phyloP scores from a whole-genome alignment of 2,888 invertebrate species.

The Crossocerus cetratus region DNA sequence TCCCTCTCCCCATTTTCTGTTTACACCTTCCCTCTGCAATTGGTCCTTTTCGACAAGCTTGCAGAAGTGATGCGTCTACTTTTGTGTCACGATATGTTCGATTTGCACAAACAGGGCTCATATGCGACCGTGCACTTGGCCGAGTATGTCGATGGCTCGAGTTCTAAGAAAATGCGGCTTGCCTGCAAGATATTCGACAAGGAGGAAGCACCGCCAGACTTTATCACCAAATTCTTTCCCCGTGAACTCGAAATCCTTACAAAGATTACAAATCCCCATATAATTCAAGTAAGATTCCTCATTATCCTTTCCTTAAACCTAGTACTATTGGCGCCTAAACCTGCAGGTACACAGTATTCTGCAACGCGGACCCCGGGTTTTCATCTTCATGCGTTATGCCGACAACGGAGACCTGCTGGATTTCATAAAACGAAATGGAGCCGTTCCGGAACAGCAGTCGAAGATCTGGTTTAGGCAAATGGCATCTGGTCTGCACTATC shows the following conservation, averaged over 20 bases:
- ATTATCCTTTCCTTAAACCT: not conserved
- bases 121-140: constrained; percentile 94
- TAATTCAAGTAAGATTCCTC: constrained; percentile 81
- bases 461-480: constrained; percentile 93
- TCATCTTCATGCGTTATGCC: constrained; percentile 93
- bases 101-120: constrained; percentile 82
- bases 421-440: constrained; percentile 87
- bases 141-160: constrained; percentile 86
- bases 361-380: constrained; percentile 89
- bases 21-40: not conserved
- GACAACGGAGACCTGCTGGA: constrained; percentile 94
- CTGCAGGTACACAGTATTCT: constrained; percentile 91
- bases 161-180: constrained; percentile 85
- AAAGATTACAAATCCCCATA: constrained; percentile 92
- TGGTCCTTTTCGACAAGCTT: not conserved
- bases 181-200: constrained; percentile 96
- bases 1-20: not conserved
- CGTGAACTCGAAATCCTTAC: constrained; percentile 94
- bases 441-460: constrained; percentile 87
- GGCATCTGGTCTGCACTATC: constrained; percentile 88
- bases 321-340: not conserved
- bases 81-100: not conserved
- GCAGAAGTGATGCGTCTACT: constrained; percentile 2
- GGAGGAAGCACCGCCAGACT: constrained; percentile 91
- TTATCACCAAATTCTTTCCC: constrained; percentile 94